A percentile compares a stretch with the other conserved stretches of the same genome.
Evolutionary conservation across 2,797 vertebrate genomes (phyloP).

Genomic region (Anguilla obscura): DNA sequence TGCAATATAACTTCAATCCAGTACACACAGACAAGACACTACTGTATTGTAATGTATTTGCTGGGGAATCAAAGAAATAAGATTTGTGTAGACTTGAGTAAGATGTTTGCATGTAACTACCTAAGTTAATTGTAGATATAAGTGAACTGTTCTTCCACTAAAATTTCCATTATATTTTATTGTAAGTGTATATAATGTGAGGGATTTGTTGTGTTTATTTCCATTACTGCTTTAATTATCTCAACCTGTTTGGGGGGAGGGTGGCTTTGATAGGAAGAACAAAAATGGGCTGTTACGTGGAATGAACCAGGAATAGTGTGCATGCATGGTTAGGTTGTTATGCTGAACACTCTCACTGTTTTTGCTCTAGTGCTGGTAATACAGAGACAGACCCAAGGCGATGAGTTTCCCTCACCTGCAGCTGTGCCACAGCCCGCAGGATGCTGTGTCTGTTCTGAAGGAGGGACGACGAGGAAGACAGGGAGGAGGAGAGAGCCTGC

Average conservation of each 20-base stretch:
- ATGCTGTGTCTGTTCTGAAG: slow-evolving; percentile 78
- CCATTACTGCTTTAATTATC: not conserved
- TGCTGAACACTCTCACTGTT: not conserved
- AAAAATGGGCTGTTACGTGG: not conserved
- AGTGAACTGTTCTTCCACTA: not conserved
- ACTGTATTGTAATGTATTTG: not conserved
- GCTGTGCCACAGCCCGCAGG: slow-evolving; percentile 72
- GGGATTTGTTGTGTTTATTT: not conserved
- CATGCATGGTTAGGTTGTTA: no score
- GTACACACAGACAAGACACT: not conserved
- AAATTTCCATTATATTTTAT: not conserved
- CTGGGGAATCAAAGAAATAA: not conserved
- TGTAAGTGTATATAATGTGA: not conserved
- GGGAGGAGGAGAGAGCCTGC: slow-evolving; percentile 68
- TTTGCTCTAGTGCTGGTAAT: not conserved
- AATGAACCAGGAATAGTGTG: not conserved
- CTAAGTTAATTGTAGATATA: no score
- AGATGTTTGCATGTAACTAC: not conserved
- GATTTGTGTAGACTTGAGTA: not conserved
- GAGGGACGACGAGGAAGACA: slow-evolving; percentile 75
- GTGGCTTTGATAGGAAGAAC: not conserved
- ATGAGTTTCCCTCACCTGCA: slow-evolving; percentile 67
- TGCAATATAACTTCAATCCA: not conserved
- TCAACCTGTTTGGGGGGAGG: not conserved
- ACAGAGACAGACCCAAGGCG: not conserved